Conservation (phyloP, 2,113 vertebrate genomes). For the Leptosomus discolor region DNA sequence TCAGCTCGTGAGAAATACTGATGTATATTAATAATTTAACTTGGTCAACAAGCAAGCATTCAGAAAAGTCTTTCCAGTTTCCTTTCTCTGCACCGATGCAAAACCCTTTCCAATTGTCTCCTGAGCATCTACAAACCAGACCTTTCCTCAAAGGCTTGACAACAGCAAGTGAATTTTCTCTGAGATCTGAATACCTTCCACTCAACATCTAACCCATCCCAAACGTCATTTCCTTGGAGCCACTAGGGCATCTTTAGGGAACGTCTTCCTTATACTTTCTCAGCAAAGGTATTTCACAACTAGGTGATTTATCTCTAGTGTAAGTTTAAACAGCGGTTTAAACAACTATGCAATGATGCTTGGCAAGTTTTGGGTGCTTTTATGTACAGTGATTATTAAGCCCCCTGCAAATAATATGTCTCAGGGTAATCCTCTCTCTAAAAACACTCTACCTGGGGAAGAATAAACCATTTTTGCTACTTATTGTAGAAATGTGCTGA, state of each 20-base stretch:
- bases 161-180: neutral
- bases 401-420: neutral
- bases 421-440: neutral
- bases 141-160: neutral
- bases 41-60: neutral
- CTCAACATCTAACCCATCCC: neutral
- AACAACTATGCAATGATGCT: neutral
- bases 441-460: neutral
- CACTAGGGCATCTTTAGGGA: neutral
- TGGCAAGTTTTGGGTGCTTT: neutral
- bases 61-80: neutral
- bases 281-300: neutral
- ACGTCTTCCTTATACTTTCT: neutral
- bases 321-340: neutral
- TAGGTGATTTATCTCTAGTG: neutral
- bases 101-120: neutral
- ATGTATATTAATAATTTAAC: neutral
- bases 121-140: neutral
- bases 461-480: neutral
- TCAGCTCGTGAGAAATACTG: neutral
- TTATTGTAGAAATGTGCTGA: neutral
- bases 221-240: neutral
- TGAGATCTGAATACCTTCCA: neutral
- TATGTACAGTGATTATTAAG: neutral
- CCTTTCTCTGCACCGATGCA: neutral